Evolutionary conservation across 2,888 invertebrate species (phyloP).

Genomic region (Stomorhina lunata): DNA sequence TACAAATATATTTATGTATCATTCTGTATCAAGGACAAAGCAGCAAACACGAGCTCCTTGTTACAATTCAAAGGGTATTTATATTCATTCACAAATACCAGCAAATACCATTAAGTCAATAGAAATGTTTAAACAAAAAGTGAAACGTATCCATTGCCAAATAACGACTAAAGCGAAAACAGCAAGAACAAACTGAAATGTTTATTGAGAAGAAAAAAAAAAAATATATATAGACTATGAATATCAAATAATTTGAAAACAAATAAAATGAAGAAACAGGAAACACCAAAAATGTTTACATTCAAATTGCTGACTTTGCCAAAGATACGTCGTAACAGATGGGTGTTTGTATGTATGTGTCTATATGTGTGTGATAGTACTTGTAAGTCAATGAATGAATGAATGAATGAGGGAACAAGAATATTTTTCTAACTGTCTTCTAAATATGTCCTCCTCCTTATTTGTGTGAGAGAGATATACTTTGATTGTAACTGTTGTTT

Average conservation of each 20-base stretch:
- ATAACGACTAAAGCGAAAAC: slow-evolving; percentile 7
- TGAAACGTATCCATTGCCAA: slow-evolving; percentile 41
- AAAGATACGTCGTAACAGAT: not conserved
- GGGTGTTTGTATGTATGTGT: not conserved
- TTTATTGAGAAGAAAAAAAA: not conserved
- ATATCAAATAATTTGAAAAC: slow-evolving; percentile 6
- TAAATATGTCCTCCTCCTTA: not conserved
- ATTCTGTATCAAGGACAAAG: no score
- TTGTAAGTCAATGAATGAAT: not conserved
- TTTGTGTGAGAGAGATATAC: not conserved
- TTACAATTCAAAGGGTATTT: slow-evolving; percentile 23
- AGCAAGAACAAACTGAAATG: not conserved
- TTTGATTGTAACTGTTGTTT: not conserved
- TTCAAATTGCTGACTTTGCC: slow-evolving; percentile 52
- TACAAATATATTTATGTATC: no score
- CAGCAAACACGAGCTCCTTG: not conserved
- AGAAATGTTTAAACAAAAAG: slow-evolving; percentile 46
- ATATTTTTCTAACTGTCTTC: not conserved
- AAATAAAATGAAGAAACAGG: not conserved
- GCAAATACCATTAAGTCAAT: slow-evolving; percentile 34
- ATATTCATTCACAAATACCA: not conserved
- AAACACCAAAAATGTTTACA: slow-evolving; percentile 10
- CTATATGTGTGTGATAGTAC: not conserved
- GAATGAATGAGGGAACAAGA: no score
- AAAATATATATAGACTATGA: slow-evolving; percentile 5